Percentiles rank a stretch among this genome's conserved stretches.
Conservation (phyloP, 2,888 invertebrate genomes). For the Auanema freiburgensis region DNA sequence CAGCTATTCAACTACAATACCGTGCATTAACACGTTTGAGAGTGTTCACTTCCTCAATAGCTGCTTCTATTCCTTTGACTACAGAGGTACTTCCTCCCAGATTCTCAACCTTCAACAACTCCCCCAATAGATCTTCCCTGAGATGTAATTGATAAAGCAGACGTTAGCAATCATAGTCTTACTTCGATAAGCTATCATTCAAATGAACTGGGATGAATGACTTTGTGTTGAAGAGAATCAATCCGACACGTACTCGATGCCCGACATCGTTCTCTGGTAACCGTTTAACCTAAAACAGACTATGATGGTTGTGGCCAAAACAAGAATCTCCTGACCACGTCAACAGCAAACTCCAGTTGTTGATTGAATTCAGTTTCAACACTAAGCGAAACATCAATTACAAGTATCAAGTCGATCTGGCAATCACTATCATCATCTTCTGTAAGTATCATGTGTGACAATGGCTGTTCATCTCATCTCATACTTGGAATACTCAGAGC, state of each 20-base stretch:
- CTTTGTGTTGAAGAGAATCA: constrained; percentile 43
- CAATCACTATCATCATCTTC: constrained; percentile 24
- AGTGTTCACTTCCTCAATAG: constrained; percentile 39
- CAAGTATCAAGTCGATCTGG: constrained; percentile 49
- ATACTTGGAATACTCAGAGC: too few species aligned
- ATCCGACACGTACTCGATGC: constrained; percentile 38
- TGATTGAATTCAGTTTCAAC: constrained; percentile 50
- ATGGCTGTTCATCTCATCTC: too few species aligned
- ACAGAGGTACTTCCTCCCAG: constrained; percentile 47
- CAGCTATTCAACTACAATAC: constrained; percentile 3
- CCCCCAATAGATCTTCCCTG: constrained; percentile 31
- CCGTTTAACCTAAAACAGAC: constrained; percentile 33
- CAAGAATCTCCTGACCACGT: constrained; percentile 37
- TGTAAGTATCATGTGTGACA: neutral
- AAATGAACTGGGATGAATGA: constrained; percentile 20
- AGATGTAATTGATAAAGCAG: neutral
- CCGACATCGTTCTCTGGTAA: constrained; percentile 47
- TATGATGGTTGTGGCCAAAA: neutral
- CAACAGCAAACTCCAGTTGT: constrained; percentile 47
- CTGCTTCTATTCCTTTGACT: constrained; percentile 44
- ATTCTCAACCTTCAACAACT: constrained; percentile 28
- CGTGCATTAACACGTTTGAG: constrained; percentile 33
- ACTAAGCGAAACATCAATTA: constrained; percentile 54
- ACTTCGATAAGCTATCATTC: constrained; percentile 10
- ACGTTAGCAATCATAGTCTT: neutral